A percentile compares a stretch with the other conserved stretches of the same genome.
phyloP scores from a whole-genome alignment of 2,888 invertebrate species.

The Neoascia interrupta region DNA sequence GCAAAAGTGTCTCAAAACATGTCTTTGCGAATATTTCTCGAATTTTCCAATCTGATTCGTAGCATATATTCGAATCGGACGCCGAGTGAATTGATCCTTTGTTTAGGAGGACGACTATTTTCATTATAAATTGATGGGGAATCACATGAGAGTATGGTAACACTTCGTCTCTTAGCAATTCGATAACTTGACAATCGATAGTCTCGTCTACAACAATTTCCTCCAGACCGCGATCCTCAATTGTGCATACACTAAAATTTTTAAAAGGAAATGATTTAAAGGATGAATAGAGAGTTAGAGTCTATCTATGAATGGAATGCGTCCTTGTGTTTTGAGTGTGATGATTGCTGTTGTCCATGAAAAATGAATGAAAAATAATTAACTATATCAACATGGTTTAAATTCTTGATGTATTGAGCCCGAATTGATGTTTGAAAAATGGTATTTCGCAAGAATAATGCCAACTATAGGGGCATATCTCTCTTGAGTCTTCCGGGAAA shows the following conservation, averaged over 20 bases:
- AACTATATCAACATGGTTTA: too few relatives aligned
- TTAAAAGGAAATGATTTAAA: constrained; percentile 14
- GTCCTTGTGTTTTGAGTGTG: too few relatives aligned
- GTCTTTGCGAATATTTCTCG: constrained; percentile 97
- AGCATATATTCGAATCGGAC: constrained; percentile 83
- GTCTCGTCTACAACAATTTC: constrained; percentile 86
- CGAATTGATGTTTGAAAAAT: too few relatives aligned
- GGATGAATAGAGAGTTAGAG: not conserved
- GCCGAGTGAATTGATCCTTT: constrained; percentile 92
- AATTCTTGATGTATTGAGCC: too few relatives aligned
- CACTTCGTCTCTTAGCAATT: constrained; percentile 89
- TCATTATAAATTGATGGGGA: constrained; percentile 89
- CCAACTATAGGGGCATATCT: too few relatives aligned
- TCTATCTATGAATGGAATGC: too few relatives aligned
- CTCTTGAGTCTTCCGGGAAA: too few relatives aligned
- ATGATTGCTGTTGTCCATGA: too few relatives aligned
- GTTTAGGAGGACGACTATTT: constrained; percentile 90
- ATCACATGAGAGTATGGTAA: constrained; percentile 88
- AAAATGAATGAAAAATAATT: not conserved
- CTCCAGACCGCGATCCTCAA: constrained; percentile 82
- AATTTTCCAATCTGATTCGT: constrained; percentile 89
- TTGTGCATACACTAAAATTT: constrained; percentile 80
- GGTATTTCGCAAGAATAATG: too few relatives aligned
- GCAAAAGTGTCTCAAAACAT: constrained; percentile 96
- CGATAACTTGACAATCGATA: constrained; percentile 91